phyloP scores from a whole-genome alignment of 2,113 vertebrate species.

The Nipponia nippon region DNA sequence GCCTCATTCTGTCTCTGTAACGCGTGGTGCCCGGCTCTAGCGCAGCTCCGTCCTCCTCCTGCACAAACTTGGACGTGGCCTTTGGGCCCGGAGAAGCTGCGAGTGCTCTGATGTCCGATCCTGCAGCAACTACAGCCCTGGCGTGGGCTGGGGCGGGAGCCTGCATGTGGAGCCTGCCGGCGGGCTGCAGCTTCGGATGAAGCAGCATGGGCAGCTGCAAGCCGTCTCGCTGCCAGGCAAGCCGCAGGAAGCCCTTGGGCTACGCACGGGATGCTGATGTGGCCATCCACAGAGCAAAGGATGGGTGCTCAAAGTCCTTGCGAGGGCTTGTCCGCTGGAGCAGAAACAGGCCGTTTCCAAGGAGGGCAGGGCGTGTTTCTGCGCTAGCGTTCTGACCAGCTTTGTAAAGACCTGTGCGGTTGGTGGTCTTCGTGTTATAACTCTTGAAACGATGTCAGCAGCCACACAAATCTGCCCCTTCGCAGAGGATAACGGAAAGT shows the following conservation, averaged over 20 bases:
- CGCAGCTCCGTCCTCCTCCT: background rate
- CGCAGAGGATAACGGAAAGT: background rate
- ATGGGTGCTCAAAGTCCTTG: background rate
- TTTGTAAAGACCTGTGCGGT: background rate
- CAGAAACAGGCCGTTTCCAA: background rate
- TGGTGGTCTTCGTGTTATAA: background rate
- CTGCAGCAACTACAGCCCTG: background rate
- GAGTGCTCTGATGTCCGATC: background rate
- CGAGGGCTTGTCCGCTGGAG: background rate
- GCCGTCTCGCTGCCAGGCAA: background rate
- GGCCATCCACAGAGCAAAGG: background rate
- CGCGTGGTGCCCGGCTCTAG: background rate
- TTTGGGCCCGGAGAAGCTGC: background rate
- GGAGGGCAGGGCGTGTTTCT: background rate
- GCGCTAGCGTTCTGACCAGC: background rate
- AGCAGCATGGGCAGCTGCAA: background rate
- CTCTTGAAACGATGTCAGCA: background rate
- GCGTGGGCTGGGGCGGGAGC: background rate
- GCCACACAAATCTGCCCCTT: background rate
- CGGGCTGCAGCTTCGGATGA: background rate
- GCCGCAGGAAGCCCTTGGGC: background rate
- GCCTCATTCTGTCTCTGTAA: conserved; percentile 55
- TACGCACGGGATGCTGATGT: background rate
- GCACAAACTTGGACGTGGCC: background rate
- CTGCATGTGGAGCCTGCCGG: background rate